Evolutionary conservation across 2,888 invertebrate species (phyloP).

Genomic region (Geophilus truncorum): DNA sequence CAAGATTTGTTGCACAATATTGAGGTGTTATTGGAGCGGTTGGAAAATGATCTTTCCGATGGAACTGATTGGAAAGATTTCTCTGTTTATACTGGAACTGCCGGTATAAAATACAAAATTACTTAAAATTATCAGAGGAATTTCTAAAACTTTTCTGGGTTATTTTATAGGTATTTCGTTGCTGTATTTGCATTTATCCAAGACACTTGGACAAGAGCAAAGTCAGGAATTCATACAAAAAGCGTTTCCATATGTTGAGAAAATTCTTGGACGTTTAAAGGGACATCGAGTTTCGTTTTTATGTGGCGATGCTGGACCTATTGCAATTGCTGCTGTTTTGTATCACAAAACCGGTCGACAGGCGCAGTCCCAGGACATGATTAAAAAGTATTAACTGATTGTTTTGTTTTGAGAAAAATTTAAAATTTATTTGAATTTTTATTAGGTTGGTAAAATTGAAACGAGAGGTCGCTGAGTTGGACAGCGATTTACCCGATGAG

Average conservation of each 20-base stretch:
- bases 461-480: slow-evolving; percentile 55
- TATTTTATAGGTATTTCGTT: slow-evolving; percentile 57
- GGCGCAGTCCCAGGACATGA: slow-evolving; percentile 52
- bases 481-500: slow-evolving; percentile 65
- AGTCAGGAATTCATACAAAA: slow-evolving; percentile 49
- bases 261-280: slow-evolving; percentile 49
- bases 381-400: slow-evolving; percentile 33
- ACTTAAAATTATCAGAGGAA: not conserved
- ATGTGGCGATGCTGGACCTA: slow-evolving; percentile 63
- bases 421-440: not conserved
- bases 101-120: slow-evolving; percentile 49
- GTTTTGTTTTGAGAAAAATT: too few species aligned
- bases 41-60: slow-evolving; percentile 32
- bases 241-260: slow-evolving; percentile 46
- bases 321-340: slow-evolving; percentile 59
- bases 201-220: not conserved
- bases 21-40: not conserved
- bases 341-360: slow-evolving; percentile 56
- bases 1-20: slow-evolving; percentile 23
- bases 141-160: not conserved
- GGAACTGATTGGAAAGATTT: slow-evolving; percentile 52
- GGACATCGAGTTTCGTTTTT: slow-evolving; percentile 59
- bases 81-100: slow-evolving; percentile 69
- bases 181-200: slow-evolving; percentile 56
- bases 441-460: slow-evolving; percentile 57